Evolutionary conservation across 2,888 invertebrate genomes (phyloP), one percentile per base, ranked within the genome.

Genomic region (Agriopis leucophaearia): DNA sequence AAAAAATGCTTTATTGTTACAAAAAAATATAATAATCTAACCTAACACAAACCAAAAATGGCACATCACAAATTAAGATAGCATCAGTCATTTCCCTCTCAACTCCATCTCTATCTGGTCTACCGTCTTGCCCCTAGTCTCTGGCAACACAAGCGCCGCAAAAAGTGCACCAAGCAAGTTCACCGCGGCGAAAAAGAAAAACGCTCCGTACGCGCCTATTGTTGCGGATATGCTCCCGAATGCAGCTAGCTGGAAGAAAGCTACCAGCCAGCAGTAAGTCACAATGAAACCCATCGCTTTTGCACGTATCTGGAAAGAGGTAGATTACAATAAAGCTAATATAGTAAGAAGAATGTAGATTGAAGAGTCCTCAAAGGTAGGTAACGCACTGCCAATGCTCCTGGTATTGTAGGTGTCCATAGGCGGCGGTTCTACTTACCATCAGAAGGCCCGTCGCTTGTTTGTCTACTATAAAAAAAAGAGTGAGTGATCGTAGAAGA

Each of bases 51-150:
- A 40, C 36, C 1, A 38, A 54, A 10, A 36, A 54, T 10, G 36
- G n/a, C 5, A 54, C 10, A 38, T 12, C n/a, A 15, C 15, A 16
- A 18, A 12, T 6, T 3, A 27, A 27, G 27, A 12, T 1, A 44
- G 13, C 8, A 7, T 6, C 38, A 13, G 10, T 68, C 66, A 68
- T 69, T 74, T 72, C 45, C 72, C 72, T 16, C 67, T 52, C 4
- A 79, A 50, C 38, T 73, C 74, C 40, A 63, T 51, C 66, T 86
- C 80, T 8, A 92, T 91, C 58, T 87, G 78, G 57, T 88, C 86
- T 12, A 89, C 79, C 59, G 81, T 85, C 74, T 87, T 89, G 18
- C 90, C 90, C 74, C 86, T 90, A 0, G 92, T 94, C 75, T 94
- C 94, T 0, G 92, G 92, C 40, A 94, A 77, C 45, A 80, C 75